phyloP scores from a whole-genome alignment of 2,113 vertebrate species.

The Electrona antarctica region DNA sequence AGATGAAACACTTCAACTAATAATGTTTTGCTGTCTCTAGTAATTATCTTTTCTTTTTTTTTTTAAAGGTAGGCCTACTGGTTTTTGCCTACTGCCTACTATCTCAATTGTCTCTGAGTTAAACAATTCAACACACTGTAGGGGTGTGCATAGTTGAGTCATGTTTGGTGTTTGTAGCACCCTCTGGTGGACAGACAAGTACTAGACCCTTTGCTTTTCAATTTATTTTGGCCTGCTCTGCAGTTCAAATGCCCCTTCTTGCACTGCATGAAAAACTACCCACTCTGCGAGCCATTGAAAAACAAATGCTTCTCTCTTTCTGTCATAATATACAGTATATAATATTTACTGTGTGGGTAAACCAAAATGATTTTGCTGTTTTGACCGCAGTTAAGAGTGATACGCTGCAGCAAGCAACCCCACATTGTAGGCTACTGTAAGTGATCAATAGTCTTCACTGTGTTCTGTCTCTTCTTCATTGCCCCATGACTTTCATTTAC shows the following conservation, averaged over 20 bases:
- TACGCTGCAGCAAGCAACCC: too few relatives aligned
- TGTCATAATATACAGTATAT: conserved; percentile 1
- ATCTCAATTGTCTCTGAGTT: neutral
- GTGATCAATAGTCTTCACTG: too few relatives aligned
- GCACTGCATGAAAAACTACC: conserved; percentile 37
- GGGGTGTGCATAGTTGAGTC: too few relatives aligned
- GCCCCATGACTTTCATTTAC: too few relatives aligned
- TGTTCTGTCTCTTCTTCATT: too few relatives aligned
- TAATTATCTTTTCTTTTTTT: conserved; percentile 16
- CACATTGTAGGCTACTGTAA: too few relatives aligned
- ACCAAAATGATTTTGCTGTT: conserved; percentile 4
- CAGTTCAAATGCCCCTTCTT: conserved; percentile 56
- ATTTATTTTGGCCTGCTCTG: conserved; percentile 51
- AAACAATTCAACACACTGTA: too few relatives aligned
- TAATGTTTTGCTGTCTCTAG: conserved; percentile 44
- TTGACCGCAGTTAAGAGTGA: neutral
- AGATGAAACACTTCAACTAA: conserved; percentile 63
- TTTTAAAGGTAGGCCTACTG: too few relatives aligned
- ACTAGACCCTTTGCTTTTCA: neutral
- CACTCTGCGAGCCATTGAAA: conserved; percentile 24
- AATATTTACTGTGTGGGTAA: neutral
- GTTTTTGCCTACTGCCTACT: neutral
- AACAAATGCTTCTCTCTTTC: conserved; percentile 17
- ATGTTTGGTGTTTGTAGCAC: too few relatives aligned
- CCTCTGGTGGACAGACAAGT: too few relatives aligned